Evolutionary conservation across 2,888 invertebrate genomes (phyloP), one percentile per base, ranked within the genome.

Genomic region (Stenoptilia bipunctidactyla): DNA sequence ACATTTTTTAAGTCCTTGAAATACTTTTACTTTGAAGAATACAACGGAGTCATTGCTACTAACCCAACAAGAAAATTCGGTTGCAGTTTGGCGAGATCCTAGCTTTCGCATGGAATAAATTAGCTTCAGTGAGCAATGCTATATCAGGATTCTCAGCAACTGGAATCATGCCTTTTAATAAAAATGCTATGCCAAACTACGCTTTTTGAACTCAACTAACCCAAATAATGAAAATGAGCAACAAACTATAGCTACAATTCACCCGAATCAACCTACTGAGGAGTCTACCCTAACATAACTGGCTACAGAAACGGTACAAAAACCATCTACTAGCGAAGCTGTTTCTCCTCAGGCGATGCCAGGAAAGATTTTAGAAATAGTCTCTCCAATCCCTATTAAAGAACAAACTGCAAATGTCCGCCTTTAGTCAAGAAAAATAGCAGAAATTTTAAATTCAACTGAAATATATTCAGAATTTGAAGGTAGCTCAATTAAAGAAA

Each of bases 381-480:
- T 37, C 27, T 40, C 37, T 13, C 40, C 40, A 40, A 40, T 40
- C 9, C 37, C 40, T 20, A 40, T 36, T 15, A 40, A 38, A 37
- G 40, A 40, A 40, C 38, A 4, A 33, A 40, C 37, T 15, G 40
- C 40, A 36, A 40, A 9, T 15, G 37, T 40, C 20, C 40, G 40
- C 37, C 40, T 30, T 40, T 38, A 8, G 20, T 38, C 38, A 27
- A 38, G 38, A 41, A 41, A 39, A 41, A 41, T 41, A 41, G 41
- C 41, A 35, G 41, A 35, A 27, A 41, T 41, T 38, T 41, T 41
- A 30, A 42, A 42, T 13, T 40, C 42, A 25, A 37, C 37, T 40
- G 42, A 42, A 42, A 42, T n/a, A 40, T 40, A 42, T 40, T n/a
- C 42, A 42, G 42, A 40, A 37, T 40, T 30, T 42, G 40, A 42